A percentile compares a stretch with the other conserved stretches of the same genome.
These are phyloP conservation scores for Leptarthrus brevirostris DNA, from an alignment of 2,888 invertebrate genomes.

Conservation along the genomic window DNA sequence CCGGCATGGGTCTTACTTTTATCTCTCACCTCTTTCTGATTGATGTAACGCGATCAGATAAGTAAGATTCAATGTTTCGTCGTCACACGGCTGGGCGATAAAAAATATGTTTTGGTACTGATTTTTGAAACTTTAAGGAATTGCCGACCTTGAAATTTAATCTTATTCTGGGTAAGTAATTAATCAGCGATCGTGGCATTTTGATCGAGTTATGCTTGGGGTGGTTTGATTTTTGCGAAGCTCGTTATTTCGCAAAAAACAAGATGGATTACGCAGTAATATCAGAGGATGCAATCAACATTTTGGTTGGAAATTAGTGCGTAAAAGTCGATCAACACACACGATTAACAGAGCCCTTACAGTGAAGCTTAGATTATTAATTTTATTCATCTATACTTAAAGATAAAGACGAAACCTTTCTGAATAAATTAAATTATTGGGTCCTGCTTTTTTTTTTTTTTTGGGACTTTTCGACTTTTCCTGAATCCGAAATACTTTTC, in stretches of 20 bases:
- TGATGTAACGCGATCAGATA: conserved; percentile 45
- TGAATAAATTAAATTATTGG: too few relatives aligned
- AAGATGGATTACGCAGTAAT: conserved; percentile 30
- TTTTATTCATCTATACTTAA: too few relatives aligned
- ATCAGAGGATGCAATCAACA: conserved; percentile 3
- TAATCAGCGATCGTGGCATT: conserved; percentile 38
- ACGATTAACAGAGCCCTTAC: too few relatives aligned
- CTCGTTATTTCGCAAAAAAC: neutral
- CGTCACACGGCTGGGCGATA: conserved; percentile 35
- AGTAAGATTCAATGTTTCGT: conserved; percentile 8
- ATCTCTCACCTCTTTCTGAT: conserved; percentile 42
- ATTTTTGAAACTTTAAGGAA: conserved; percentile 9
- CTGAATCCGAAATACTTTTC: too few relatives aligned
- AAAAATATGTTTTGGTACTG: conserved; percentile 39
- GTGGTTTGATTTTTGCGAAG: too few relatives aligned
- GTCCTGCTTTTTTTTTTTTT: too few relatives aligned
- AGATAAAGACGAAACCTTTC: too few relatives aligned
- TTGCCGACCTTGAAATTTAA: conserved; percentile 42
- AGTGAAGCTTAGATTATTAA: too few relatives aligned
- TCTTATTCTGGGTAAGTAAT: conserved; percentile 39
- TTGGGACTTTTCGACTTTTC: too few relatives aligned
- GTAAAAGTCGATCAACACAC: conserved; percentile 15
- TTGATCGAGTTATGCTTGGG: conserved; percentile 33
- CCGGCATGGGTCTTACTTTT: conserved; percentile 2
- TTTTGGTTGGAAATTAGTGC: neutral